Evolutionary conservation across 2,113 vertebrate genomes (phyloP).

Genomic region (Heterotis niloticus): DNA sequence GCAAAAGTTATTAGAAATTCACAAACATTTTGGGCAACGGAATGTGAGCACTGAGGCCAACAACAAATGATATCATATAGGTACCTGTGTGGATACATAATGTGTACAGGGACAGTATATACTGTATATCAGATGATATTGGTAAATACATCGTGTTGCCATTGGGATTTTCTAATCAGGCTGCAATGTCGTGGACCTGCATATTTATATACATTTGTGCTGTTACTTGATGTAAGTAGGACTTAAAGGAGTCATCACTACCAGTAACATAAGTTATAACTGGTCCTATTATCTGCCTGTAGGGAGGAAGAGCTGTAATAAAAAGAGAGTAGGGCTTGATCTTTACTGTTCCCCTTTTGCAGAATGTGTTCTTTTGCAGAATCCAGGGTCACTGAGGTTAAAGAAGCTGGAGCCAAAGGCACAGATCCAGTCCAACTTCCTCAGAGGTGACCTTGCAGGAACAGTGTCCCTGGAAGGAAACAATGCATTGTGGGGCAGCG

Average conservation of each 20-base stretch:
- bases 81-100: background rate
- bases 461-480: constrained; percentile 1
- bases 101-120: background rate
- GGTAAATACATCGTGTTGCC: too few species aligned
- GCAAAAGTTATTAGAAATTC: background rate
- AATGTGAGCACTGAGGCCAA: background rate
- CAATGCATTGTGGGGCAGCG: constrained; percentile 7
- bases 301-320: background rate
- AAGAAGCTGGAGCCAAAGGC: constrained; percentile 7
- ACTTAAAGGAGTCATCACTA: too few species aligned
- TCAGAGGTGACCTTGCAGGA: constrained; percentile 25
- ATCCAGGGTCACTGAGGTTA: background rate
- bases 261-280: too few species aligned
- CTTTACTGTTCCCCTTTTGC: background rate
- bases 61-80: background rate
- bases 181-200: too few species aligned
- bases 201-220: too few species aligned
- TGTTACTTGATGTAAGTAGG: too few species aligned
- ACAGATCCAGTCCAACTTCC: constrained; percentile 15
- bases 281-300: too few species aligned
- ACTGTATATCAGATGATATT: background rate
- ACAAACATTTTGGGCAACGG: background rate
- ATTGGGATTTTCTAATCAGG: too few species aligned
- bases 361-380: background rate
- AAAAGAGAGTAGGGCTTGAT: background rate